Evolutionary conservation across 1,140 invertebrate species (phyloP).

Genomic region (Hydropsyche tenuis): DNA sequence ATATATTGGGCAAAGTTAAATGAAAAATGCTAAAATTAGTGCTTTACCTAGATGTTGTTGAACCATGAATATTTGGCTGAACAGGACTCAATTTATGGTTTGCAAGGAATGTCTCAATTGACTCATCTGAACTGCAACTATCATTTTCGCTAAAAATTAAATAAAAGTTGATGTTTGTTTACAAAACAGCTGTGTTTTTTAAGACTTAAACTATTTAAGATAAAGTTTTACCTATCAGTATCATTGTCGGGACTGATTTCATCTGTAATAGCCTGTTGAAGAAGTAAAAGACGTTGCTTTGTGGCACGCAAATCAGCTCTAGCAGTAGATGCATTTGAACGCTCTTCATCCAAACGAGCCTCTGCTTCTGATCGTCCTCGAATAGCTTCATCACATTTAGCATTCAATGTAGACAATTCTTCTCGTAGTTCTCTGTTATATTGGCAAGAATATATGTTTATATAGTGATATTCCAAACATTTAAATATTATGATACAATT

Average conservation of each 20-base stretch:
- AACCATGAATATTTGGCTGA: slow-evolving; percentile 54
- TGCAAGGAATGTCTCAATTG: slow-evolving; percentile 65
- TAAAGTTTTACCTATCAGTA: slow-evolving; percentile 55
- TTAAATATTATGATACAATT: background rate
- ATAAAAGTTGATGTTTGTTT: background rate
- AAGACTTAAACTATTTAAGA: too few species aligned
- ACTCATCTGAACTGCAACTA: slow-evolving; percentile 68
- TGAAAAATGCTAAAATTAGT: background rate
- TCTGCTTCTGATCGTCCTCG: slow-evolving; percentile 55
- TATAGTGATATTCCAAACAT: background rate
- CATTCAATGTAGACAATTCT: slow-evolving; percentile 54
- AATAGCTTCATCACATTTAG: slow-evolving; percentile 54
- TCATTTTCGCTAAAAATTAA: slow-evolving; percentile 64
- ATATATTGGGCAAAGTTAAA: too few species aligned
- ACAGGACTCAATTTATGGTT: slow-evolving; percentile 64
- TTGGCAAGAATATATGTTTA: too few species aligned
- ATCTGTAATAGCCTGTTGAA: slow-evolving; percentile 60
- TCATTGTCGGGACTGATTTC: slow-evolving; percentile 58
- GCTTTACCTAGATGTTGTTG: slow-evolving; percentile 60
- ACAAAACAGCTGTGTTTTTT: too few species aligned
- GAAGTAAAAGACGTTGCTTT: slow-evolving; percentile 54
- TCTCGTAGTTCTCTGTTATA: slow-evolving; percentile 57
- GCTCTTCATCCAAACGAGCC: slow-evolving; percentile 54
- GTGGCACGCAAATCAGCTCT: slow-evolving; percentile 57
- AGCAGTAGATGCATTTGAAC: slow-evolving; percentile 54